Conservation (phyloP, 2,113 vertebrate genomes). For the Actinemys pallida region DNA sequence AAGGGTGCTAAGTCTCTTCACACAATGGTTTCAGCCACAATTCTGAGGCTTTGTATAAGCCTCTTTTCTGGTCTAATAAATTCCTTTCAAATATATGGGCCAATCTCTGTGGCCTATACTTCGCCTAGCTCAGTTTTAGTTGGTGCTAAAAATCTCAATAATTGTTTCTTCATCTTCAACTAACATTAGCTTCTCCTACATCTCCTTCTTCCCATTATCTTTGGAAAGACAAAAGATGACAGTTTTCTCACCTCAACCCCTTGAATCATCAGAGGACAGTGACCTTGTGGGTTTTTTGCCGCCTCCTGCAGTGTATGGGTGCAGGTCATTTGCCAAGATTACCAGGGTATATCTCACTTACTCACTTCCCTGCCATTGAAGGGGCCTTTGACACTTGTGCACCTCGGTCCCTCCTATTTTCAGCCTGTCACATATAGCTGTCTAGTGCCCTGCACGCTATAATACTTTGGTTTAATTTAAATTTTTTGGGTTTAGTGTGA, state of each 20-base stretch:
- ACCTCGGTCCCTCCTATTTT: background rate
- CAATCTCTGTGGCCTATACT: rapidly evolving
- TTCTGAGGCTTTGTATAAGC: background rate
- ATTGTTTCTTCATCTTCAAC: background rate
- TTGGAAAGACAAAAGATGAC: background rate
- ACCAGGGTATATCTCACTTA: background rate
- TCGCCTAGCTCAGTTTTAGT: background rate
- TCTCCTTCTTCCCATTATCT: background rate
- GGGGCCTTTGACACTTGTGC: background rate
- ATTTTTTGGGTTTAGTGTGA: background rate
- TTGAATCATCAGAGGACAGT: background rate
- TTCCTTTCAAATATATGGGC: background rate
- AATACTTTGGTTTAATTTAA: background rate
- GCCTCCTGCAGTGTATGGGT: background rate
- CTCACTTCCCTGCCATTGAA: background rate
- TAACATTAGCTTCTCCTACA: background rate
- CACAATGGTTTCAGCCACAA: background rate
- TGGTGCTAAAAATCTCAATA: background rate
- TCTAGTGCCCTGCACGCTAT: background rate
- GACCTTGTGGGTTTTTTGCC: background rate
- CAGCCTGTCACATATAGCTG: background rate
- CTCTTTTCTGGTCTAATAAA: background rate
- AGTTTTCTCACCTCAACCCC: background rate
- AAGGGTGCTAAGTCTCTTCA: background rate
- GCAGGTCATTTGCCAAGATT: background rate